Evolutionary conservation across 2,113 vertebrate species (phyloP).

Genomic region (Ciconia maguari): DNA sequence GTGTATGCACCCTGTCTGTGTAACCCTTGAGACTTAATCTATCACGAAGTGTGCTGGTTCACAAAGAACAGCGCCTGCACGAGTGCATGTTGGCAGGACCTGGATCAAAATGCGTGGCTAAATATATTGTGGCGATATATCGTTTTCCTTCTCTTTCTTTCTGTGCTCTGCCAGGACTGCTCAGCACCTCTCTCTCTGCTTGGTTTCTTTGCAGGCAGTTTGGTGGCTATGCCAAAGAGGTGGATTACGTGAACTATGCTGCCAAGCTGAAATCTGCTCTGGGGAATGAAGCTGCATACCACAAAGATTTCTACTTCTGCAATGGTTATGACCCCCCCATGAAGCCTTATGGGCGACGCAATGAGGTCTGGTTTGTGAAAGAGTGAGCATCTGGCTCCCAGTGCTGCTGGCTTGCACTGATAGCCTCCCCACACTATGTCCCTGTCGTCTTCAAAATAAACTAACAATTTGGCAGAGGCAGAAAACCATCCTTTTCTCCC

Average conservation of each 20-base stretch:
- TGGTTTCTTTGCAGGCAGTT: conserved; percentile 80
- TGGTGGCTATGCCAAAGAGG: conserved; percentile 88
- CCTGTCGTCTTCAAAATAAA: conserved; percentile 28
- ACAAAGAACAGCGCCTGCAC: background rate
- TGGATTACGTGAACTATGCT: conserved; percentile 80
- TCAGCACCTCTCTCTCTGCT: background rate
- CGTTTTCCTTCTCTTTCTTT: background rate
- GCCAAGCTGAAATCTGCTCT: conserved; percentile 80
- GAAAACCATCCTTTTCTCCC: background rate
- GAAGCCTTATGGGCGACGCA: conserved; percentile 88
- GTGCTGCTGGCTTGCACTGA: background rate
- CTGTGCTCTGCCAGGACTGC: background rate
- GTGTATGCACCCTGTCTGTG: background rate
- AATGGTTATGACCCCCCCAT: conserved; percentile 88
- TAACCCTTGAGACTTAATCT: background rate
- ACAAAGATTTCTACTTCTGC: conserved; percentile 85
- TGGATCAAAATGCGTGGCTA: background rate
- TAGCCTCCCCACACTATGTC: background rate
- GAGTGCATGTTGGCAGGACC: background rate
- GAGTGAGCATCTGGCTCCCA: conserved; percentile 36
- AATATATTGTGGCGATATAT: background rate
- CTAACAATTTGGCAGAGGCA: background rate
- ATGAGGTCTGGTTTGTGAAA: conserved; percentile 92
- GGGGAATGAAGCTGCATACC: conserved; percentile 80
- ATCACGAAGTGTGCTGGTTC: background rate